These are phyloP conservation scores for Synanthedon tipuliformis DNA, from an alignment of 2,888 invertebrate genomes.

Conservation along the genomic window DNA sequence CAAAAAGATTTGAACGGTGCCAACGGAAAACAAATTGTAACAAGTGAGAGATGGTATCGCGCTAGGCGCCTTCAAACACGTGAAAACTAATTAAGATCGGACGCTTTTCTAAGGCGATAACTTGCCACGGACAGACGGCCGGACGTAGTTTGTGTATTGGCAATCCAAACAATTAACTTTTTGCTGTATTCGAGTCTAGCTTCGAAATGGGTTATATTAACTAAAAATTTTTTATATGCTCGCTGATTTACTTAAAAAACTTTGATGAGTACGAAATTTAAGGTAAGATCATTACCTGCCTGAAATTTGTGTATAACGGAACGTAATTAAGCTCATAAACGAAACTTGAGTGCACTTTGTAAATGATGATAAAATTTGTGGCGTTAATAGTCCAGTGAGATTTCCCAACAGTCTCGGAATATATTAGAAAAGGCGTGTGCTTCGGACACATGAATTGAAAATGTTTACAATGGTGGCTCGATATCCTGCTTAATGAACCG, in stretches of 20 bases:
- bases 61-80: slow-evolving; percentile 65
- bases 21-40: slow-evolving; percentile 67
- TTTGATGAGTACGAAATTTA: slow-evolving; percentile 5
- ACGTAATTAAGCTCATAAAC: neutral
- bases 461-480: slow-evolving; percentile 61
- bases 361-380: slow-evolving; percentile 17
- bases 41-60: slow-evolving; percentile 63
- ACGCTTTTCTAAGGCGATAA: slow-evolving; percentile 66
- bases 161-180: slow-evolving; percentile 69
- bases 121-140: slow-evolving; percentile 50
- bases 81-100: slow-evolving; percentile 71
- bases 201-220: slow-evolving; percentile 30
- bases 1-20: slow-evolving; percentile 59
- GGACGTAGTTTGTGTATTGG: slow-evolving; percentile 59
- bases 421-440: slow-evolving; percentile 44
- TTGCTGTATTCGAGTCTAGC: slow-evolving; percentile 49
- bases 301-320: neutral
- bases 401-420: slow-evolving; percentile 57
- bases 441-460: slow-evolving; percentile 68
- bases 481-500: slow-evolving; percentile 56
- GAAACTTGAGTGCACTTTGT: too few species aligned
- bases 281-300: neutral
- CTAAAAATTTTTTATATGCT: slow-evolving; percentile 6
- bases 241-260: slow-evolving; percentile 26
- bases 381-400: slow-evolving; percentile 67